Conservation (phyloP, 2,888 invertebrate genomes). For the Rotaria socialis region DNA sequence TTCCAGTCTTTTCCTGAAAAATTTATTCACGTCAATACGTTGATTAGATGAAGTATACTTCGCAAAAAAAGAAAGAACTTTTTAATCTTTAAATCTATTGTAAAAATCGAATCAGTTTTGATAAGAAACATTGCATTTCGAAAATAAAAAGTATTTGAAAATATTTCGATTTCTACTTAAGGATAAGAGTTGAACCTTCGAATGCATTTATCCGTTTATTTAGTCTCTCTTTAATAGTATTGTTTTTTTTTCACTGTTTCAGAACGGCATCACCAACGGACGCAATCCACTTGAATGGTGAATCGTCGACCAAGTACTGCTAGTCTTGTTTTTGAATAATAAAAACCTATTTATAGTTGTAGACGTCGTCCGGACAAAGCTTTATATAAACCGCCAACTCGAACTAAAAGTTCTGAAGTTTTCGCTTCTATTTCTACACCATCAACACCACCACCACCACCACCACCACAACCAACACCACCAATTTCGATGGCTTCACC, state of each 20-base stretch:
- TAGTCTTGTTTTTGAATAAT: neutral
- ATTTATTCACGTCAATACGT: too few relatives aligned
- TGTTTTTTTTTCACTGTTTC: too few relatives aligned
- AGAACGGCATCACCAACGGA: neutral
- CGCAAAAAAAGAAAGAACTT: too few relatives aligned
- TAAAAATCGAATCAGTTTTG: too few relatives aligned
- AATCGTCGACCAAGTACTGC: neutral
- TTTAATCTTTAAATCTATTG: too few relatives aligned
- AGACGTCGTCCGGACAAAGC: constrained; percentile 5
- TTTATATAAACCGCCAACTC: constrained; percentile 27
- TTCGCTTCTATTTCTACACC: neutral
- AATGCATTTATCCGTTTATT: too few relatives aligned
- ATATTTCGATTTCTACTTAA: too few relatives aligned
- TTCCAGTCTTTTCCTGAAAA: too few relatives aligned
- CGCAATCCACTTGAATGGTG: neutral
- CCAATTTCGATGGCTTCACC: neutral
- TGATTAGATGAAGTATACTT: too few relatives aligned
- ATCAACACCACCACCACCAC: neutral
- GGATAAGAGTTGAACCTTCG: too few relatives aligned
- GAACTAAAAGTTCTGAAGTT: neutral
- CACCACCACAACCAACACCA: neutral
- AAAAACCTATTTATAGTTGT: neutral
- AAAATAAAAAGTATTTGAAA: too few relatives aligned
- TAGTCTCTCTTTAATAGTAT: too few relatives aligned
- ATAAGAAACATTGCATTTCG: neutral